A percentile compares a stretch with the other conserved stretches of the same genome.
Evolutionary conservation across 1,140 invertebrate species (phyloP).

Genomic region (Neodiprion pinetum): DNA sequence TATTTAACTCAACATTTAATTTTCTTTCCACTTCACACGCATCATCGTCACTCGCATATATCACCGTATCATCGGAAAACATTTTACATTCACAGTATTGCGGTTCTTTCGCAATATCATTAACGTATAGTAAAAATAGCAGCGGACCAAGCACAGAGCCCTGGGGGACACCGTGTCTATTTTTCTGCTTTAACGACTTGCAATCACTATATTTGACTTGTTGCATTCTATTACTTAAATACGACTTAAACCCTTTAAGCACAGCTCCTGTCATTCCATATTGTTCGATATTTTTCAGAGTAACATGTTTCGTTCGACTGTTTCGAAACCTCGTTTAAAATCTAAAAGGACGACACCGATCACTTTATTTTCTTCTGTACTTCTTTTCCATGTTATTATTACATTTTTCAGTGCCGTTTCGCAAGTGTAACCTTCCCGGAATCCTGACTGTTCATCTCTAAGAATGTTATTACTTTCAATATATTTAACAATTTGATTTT

Average conservation of each 20-base stretch:
- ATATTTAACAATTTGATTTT: constrained; percentile 21
- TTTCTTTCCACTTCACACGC: not conserved
- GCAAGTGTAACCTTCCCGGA: constrained; percentile 25
- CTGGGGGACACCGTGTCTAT: constrained; percentile 18
- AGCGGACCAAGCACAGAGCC: constrained; percentile 20
- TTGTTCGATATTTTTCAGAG: constrained; percentile 13
- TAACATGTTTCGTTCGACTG: constrained; percentile 22
- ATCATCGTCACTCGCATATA: constrained; percentile 24
- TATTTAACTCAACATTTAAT: constrained; percentile 7
- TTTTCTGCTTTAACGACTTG: not conserved
- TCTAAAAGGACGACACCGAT: constrained; percentile 23
- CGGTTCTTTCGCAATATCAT: constrained; percentile 12
- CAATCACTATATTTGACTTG: constrained; percentile 11
- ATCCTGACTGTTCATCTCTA: constrained; percentile 27
- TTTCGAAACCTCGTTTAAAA: constrained; percentile 32
- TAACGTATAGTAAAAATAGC: constrained; percentile 23
- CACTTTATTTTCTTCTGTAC: constrained; percentile 14
- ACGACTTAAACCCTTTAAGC: constrained; percentile 2
- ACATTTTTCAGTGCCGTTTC: constrained; percentile 26
- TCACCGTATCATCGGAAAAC: constrained; percentile 31
- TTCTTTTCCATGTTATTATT: constrained; percentile 26
- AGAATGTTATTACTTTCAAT: constrained; percentile 26
- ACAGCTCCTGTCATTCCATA: constrained; percentile 18
- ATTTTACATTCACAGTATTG: constrained; percentile 23
- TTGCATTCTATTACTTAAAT: constrained; percentile 12